These are phyloP conservation scores for Andrena bucephala DNA, from an alignment of 2,888 invertebrate species.

Conservation along the genomic window DNA sequence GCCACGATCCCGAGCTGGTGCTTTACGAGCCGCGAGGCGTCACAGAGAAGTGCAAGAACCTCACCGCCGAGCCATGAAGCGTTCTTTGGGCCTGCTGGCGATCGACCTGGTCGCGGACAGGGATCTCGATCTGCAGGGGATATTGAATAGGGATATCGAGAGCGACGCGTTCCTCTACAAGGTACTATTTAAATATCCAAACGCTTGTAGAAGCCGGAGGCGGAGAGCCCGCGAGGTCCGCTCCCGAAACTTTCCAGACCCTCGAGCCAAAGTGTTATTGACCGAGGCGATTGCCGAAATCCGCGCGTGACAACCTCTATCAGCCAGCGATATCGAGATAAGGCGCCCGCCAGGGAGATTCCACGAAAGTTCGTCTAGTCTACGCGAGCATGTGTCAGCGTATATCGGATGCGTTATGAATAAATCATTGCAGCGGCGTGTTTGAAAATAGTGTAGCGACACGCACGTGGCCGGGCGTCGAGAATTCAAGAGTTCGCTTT, in stretches of 20 bases:
- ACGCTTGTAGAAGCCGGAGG: background rate
- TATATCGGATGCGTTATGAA: conserved; percentile 39
- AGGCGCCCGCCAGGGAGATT: no score
- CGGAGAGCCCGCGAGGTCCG: no score
- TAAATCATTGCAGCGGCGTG: conserved; percentile 32
- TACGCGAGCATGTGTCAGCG: no score
- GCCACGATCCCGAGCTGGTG: background rate
- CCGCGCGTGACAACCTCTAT: background rate
- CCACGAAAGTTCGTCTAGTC: no score
- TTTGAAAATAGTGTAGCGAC: conserved; percentile 36
- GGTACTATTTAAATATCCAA: conserved; percentile 26
- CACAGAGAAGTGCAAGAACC: background rate
- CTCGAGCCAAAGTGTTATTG: background rate
- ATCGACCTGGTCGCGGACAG: background rate
- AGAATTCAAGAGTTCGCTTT: conserved; percentile 31
- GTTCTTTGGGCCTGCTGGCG: background rate
- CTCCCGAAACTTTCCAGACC: no score
- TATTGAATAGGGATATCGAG: conserved; percentile 13
- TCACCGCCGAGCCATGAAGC: background rate
- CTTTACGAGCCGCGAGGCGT: background rate
- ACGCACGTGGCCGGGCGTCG: background rate
- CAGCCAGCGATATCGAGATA: background rate
- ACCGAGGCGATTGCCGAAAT: background rate
- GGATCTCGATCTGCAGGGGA: conserved; percentile 11
- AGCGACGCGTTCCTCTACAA: conserved; percentile 11